Evolutionary conservation across 1,140 invertebrate species (phyloP), one percentile per base, ranked within the genome.

Genomic region (Episyrphus balteatus): DNA sequence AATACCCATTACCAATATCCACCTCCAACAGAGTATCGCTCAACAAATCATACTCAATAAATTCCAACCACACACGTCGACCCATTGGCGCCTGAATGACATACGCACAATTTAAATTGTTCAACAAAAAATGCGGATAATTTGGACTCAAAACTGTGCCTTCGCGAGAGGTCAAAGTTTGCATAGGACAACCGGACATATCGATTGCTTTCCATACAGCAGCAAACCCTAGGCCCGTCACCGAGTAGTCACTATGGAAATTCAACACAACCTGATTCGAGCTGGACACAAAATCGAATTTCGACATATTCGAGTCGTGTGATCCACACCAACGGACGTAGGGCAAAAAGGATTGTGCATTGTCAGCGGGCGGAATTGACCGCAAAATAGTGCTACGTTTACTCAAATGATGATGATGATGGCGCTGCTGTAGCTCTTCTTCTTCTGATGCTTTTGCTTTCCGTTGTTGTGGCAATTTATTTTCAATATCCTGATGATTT

Each of bases 201-300:
- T 84, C 81, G 0, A 86, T 77, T 0, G 81, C 76, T 32, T 73
- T 68, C 83, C 83, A 88, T 1, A 58, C 66, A 6, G 80, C 62
- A 6, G 74, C 71, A 59, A 83, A 86, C 2, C 83, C 84, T n/a
- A 66, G 57, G 1, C 76, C 76, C 8, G 77, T 70, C 1, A 79
- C 73, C 34, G 81, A 81, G 58, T 80, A 84, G 63, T 88, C 84
- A 0, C 81, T 79, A 56, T 80, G 80, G 57, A 88, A 84, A 46
- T 73, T 71, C 8, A 86, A 49, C 15, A 76, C 62, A 1, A 75
- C 75, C 48, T 73, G 70, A 58, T 83, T 79, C 13, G 65, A 70
- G 5, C 69, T 55, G 0, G 82, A 79, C 8, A 84, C 75, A 53
- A 78, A 79, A 55, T 77, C 71, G 44, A 77, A 73, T 63, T 75